Evolutionary conservation across 2,797 vertebrate genomes (phyloP), one percentile per base, ranked within the genome.

Genomic region (Eospalax fontanierii): DNA sequence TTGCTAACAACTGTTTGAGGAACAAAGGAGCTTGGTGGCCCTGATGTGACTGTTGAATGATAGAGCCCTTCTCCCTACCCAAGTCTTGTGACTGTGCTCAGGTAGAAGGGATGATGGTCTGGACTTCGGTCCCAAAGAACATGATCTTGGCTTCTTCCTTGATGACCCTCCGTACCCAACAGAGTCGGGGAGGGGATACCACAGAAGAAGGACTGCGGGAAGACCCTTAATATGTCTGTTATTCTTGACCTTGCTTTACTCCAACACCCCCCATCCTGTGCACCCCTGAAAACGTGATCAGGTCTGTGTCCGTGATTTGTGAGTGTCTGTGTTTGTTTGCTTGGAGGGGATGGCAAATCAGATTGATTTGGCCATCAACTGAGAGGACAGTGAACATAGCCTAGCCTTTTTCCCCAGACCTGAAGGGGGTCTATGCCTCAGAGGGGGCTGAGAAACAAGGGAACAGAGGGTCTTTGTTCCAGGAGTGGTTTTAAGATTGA

Each of bases 91-190:
- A 95, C 95, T 95, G 59, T 95, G 92, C 96, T 95, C 83, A 79
- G 74, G 66, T 89, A 88, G 76, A 95, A 81, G 78, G 79, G 54
- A 35, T 43, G 50, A 84, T 78, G 68, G 40, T 93, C 79, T 96
- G 91, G 50, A 59, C 86, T 94, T 95, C 65, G 38, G 91, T 95
- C 82, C 95, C 96, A 96, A 90, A 96, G 95, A 96, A 87, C 46
- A 83, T 40, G 90, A 57, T 80, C 40, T 92, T 92, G 79, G 71
- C 92, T 88, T 82, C 63, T 74, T 93, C 43, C 54, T 87, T 84
- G 71, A 66, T 80, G 89, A 70, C 61, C 61, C 38, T 88, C 80
- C 94, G 57, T 90, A 54, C 19, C 83, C 71, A 65, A 18, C 50
- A 70, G 33, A 63, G 89, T 59, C 3, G 33, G 11, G 0, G 2